Evolutionary conservation across 2,888 invertebrate genomes (phyloP), one percentile per base, ranked within the genome.

Genomic region (Cryptus armator): DNA sequence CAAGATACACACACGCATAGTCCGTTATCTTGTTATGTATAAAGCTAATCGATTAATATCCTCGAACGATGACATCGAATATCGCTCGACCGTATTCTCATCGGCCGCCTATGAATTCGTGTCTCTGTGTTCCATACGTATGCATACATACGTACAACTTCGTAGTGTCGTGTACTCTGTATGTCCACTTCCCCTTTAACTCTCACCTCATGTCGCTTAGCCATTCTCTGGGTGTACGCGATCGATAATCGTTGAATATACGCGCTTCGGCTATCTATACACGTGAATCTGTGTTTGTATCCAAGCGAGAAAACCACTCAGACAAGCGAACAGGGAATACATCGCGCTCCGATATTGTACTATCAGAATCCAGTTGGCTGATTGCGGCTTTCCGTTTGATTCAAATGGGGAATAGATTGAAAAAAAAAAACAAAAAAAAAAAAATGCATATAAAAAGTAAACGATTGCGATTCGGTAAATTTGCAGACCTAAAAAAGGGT

Each of bases 241-340:
- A 56, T 76, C 76, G 76, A 76, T 76, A 76, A 76, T 76, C 53
- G 66, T n/a, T 76, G 51, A 6, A 53, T 64, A 64, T 46, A 68
- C 51, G 62, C 12, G 48, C 56, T 62, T 44, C 43, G 48, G 9
- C n/a, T 9, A 48, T 44, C 32, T 32, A 7, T 19, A 53, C 56
- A 44, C 62, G n/a, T 64, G 7, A n/a, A 46, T 10, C 16, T 32
- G 53, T 53, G 76, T 37, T 37, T 16, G 53, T 16, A 66, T 64
- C 51, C 24, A 43, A 56, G n/a, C 56, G 43, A 72, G 56, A 24
- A 48, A 48, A 12, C 48, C 48, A 48, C 48, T n/a, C 48, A n/a
- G 12, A 12, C 14, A 10, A 48, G 48, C n/a, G 51, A 12, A 48
- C 68, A 10, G 29, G 68, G 46, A 68, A 48, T 51, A 10, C 29